Conservation (phyloP, 35 echinoderm and acorn worm genomes). For the Patiria miniata region DNA sequence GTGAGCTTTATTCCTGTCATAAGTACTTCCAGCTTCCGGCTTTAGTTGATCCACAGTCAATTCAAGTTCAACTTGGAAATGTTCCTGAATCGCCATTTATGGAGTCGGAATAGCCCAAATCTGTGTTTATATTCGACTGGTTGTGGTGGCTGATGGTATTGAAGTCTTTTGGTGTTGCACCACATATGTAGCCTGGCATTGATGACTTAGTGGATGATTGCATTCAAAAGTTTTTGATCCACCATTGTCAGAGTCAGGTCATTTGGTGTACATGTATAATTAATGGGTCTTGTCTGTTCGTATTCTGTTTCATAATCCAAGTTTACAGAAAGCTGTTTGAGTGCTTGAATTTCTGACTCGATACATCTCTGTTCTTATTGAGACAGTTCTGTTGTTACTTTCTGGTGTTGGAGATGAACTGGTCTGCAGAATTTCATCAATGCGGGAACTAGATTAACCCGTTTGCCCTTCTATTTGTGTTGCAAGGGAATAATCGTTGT, state of each 20-base stretch:
- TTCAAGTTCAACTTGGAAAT: constrained; percentile 47
- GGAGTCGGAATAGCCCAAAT: not conserved
- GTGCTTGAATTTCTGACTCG: no score
- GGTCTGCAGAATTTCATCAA: no score
- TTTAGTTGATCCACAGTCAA: constrained; percentile 57
- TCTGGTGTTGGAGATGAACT: no score
- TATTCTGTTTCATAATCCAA: no score
- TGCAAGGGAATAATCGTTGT: no score
- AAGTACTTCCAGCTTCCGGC: constrained; percentile 40
- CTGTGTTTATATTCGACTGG: constrained; percentile 16
- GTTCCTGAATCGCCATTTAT: constrained; percentile 38
- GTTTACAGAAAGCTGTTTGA: no score
- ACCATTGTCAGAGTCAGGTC: constrained; percentile 41
- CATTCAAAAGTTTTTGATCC: constrained; percentile 32
- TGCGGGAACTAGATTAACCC: no score
- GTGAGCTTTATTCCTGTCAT: constrained; percentile 51
- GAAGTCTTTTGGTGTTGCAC: constrained; percentile 42
- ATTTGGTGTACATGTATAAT: constrained; percentile 20
- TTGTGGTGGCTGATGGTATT: constrained; percentile 14
- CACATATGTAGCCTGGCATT: constrained; percentile 51
- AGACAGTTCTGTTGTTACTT: no score
- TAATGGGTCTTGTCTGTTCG: no score
- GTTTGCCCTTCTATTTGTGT: no score
- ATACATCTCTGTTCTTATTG: no score
- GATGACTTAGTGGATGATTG: constrained; percentile 49